Base-by-base conservation (phyloP, 1,140 invertebrate genomes). In the Listronotus oregonensis region DNA sequence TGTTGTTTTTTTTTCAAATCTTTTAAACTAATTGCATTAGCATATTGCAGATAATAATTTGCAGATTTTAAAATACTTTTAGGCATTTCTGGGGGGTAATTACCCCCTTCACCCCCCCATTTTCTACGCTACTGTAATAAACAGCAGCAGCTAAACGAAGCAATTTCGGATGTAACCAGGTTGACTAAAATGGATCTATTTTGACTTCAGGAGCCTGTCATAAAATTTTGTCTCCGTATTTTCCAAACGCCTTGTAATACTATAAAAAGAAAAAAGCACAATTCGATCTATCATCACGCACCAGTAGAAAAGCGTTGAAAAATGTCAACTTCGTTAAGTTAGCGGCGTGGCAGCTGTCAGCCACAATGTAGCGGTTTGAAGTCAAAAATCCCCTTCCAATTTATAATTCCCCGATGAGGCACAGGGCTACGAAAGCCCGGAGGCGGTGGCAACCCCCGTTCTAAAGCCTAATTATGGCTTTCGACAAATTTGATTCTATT, bases 321-420 rank as follows among this genome's bases (percentile, higher is more conserved):
- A 70, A 70, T 62, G 62, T 70, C 68, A 70, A 70, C 66, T 70
- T 70, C 61, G 68, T 70, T 67, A 59, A 49, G 59, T 68, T 61
- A 55, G 46, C 42, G 66, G 27, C 55, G 55, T 67, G 64, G 62
- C 74, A 75, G 71, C 73, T 75, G 73, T 75, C 73, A 74, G 70
- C 75, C 75, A 70, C 75, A 76, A 76, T 74, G 74, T 73, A 70
- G 74, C 69, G 74, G 72, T 72, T 71, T 73, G 58, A 63, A 74
- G 68, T 75, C 73, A 72, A 75, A 73, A 72, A 73, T 72, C 72
- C 68, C 70, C 73, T 69, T 67, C 64, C 70, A 72, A 71, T 72
- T 74, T 74, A 72, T 70, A 74, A 72, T 71, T 72, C 73, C 71
- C 71, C 65, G 64, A 68, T 68, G 67, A 65, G 69, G 32, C 43